Evolutionary conservation across 1,140 invertebrate genomes (phyloP), one percentile per base, ranked within the genome.

Genomic region (Chlorops oryzae): DNA sequence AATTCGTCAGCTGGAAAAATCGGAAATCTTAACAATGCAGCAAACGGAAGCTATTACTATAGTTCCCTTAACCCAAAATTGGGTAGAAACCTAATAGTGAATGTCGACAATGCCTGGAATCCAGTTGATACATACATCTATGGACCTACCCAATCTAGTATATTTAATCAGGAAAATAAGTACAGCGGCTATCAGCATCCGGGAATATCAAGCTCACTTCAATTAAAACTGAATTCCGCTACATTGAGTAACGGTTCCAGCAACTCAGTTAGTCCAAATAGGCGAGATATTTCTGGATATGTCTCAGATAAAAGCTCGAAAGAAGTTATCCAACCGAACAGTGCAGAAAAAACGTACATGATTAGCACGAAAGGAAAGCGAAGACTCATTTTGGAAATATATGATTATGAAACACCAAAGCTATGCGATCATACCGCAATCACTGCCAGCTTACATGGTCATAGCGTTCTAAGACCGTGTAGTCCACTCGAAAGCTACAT

Each of bases 401-500:
- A 88, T 67, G 85, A 87, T 59, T 74, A 80, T 39, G 81, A 85
- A 52, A 78, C 83, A 3, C 88, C 88, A 3, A 80, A 81, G 55
- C 73, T 91, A 5, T 92, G 89, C 61, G 88, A 90, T 50, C 87
- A 90, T 53, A 86, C 85, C 2, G 83, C 87, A 3, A 73, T 90
- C 2, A 59, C 62, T 10, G 87, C 85, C 2, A 78, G 87, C 37
- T 61, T 63, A 2, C 57, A 69, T 54, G 63, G 64, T 4, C 63
- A 61, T 49, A 68, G 65, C 49, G 66, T 66, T 23, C 87, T 87
- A 1, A 77, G 89, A 12, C 87, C 88, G 0, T 91, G 89, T 58
- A 78, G 81, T 13, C 66, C 76, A 0, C 79, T 85, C 5, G 88
- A 92, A 66, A 89, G 87, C 53, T 90, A 91, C 65, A 77, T 91